A percentile compares a stretch with the other conserved stretches of the same genome.
phyloP scores from a whole-genome alignment of 2,888 invertebrate genomes.

The Balanococcus diminutus region DNA sequence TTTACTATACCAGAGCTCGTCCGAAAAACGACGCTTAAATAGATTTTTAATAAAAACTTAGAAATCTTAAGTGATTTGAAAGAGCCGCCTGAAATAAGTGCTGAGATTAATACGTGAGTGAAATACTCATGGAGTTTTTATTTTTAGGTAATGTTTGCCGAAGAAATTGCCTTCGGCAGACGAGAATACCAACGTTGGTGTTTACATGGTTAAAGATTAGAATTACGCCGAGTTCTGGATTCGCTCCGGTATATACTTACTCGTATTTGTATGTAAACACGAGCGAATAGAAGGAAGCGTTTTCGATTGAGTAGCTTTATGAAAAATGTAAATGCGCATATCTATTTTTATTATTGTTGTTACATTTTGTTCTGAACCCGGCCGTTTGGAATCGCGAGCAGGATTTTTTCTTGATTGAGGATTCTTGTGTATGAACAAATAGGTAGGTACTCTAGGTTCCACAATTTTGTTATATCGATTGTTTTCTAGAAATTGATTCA shows the following conservation, averaged over 20 bases:
- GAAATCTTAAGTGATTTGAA: conserved; percentile 35
- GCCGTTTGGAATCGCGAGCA: background rate
- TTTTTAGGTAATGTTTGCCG: background rate
- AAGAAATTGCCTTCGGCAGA: background rate
- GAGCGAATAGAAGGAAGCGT: background rate
- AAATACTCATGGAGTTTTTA: conserved; percentile 19
- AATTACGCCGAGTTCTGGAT: background rate
- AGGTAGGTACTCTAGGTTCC: too few relatives aligned
- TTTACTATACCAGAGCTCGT: background rate
- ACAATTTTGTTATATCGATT: too few relatives aligned
- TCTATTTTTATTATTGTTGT: background rate
- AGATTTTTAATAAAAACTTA: conserved; percentile 40
- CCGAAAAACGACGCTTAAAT: background rate
- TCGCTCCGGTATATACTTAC: too few relatives aligned
- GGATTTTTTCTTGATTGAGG: background rate
- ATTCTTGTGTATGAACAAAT: too few relatives aligned
- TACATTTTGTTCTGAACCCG: background rate
- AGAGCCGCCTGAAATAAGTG: conserved; percentile 33
- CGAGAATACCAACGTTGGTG: conserved; percentile 18
- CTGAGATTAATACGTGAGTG: conserved; percentile 38
- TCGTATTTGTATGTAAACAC: background rate
- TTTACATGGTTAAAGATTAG: background rate
- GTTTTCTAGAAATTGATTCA: too few relatives aligned
- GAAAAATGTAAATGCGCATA: background rate
- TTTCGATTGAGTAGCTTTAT: background rate